Conservation (phyloP, 2,113 vertebrate species). For the Sminthopsis crassicaudata region DNA sequence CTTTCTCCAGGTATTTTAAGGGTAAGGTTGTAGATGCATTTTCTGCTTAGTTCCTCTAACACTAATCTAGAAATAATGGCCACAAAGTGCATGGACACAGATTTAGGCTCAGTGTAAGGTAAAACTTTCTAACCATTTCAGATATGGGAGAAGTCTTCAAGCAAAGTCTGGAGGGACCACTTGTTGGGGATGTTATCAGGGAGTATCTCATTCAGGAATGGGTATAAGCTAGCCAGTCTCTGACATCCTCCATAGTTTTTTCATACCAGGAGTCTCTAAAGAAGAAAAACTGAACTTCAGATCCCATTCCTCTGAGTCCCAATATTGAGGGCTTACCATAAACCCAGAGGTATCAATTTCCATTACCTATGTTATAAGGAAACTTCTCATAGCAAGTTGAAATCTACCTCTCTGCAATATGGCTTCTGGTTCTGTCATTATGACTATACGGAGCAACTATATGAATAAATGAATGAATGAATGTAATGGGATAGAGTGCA, state of each 20-base stretch:
- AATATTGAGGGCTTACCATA: background rate
- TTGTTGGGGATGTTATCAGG: background rate
- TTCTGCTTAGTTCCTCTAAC: background rate
- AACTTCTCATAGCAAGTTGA: background rate
- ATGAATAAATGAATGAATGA: background rate
- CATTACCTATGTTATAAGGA: background rate
- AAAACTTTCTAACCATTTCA: background rate
- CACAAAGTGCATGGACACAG: background rate
- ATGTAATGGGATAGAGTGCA: background rate
- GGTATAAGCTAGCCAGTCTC: background rate
- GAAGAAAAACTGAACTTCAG: background rate
- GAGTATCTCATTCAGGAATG: background rate
- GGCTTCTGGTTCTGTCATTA: background rate
- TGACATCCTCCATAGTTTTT: background rate
- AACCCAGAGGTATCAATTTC: background rate
- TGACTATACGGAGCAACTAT: background rate
- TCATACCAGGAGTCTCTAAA: background rate
- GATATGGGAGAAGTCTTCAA: background rate
- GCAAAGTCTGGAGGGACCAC: background rate
- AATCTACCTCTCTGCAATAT: background rate
- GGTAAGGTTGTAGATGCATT: background rate
- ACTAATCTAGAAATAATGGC: background rate
- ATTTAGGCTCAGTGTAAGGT: background rate
- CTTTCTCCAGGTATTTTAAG: background rate
- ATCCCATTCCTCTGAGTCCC: background rate